Percentiles rank a stretch among this genome's conserved stretches.
Evolutionary conservation across 2,113 vertebrate species (phyloP).

Genomic region (Microtus ochrogaster): DNA sequence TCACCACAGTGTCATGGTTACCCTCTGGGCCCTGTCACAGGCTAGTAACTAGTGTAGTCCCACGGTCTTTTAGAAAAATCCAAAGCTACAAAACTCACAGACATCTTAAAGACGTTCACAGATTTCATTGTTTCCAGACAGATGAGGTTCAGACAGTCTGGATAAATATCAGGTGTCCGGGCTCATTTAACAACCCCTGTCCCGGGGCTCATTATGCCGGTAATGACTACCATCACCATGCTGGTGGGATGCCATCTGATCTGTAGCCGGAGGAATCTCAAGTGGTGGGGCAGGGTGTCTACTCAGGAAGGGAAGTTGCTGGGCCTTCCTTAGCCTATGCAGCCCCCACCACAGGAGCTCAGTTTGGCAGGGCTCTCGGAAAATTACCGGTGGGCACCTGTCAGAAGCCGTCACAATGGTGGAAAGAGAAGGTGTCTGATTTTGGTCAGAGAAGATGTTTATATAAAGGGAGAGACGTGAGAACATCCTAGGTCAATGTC

Average conservation of each 20-base stretch:
- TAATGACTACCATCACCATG: not conserved
- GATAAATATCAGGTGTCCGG: conserved; percentile 34
- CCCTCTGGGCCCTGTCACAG: not conserved
- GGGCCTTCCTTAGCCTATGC: conserved; percentile 17
- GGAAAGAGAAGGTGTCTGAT: conserved; percentile 12
- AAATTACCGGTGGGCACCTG: not conserved
- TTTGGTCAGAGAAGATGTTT: conserved; percentile 65
- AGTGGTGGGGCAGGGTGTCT: conserved; percentile 22
- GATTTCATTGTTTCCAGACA: conserved; percentile 44
- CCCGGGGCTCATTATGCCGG: not conserved
- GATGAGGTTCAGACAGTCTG: not conserved
- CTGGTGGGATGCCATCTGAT: not conserved
- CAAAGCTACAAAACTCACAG: not conserved
- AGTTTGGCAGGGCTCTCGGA: conserved; percentile 21
- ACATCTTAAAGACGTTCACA: not conserved
- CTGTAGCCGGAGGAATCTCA: not conserved
- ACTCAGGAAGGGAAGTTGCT: not conserved
- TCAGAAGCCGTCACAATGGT: not conserved
- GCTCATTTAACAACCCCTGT: not conserved
- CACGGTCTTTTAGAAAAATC: not conserved
- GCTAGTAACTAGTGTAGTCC: not conserved
- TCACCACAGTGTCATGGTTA: not conserved
- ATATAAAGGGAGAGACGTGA: conserved; percentile 39
- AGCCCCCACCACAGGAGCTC: conserved; percentile 11
- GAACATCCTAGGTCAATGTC: conserved; percentile 70